Evolutionary conservation across 2,888 invertebrate genomes (phyloP), one percentile per base, ranked within the genome.

Genomic region (Lottia gigantea): DNA sequence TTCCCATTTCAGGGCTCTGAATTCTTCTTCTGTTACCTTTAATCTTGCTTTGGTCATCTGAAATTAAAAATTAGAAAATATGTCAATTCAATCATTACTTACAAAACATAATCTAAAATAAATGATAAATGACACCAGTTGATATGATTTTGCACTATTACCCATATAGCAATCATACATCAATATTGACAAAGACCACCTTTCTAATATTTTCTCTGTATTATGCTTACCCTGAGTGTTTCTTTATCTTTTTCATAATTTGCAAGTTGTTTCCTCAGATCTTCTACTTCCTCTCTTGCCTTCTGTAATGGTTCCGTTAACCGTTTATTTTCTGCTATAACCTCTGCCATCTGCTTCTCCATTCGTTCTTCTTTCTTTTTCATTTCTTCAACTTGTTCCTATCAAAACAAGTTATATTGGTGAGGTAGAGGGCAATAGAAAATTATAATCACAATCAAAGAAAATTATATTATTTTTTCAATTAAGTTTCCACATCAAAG

Each of bases 241-340:
- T 92, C 91, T 84, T 95, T 95, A 87, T 96, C 95, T 77, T 95
- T 94, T 74, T 94, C 94, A 81, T 95, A 95, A 87, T 95, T 94
- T n/a, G 92, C 92, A 84, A 95, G 91, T 84, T 94, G 94, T 71
- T 94, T 91, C 76, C 92, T 92, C 74, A 94, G 90, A 73, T 95
- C 94, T 31, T 91, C 91, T 12, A 94, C 92, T 80, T 95, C 93
- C 55, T 91, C 89, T 62, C 86, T 78, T 0, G 94, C 93, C 66
- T 91, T 91, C 82, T 93, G 92, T 23, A 95, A 88, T 0, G 95
- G 95, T 77, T 93, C 92, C 0, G 91, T 90, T 15, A 95, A 90
- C 75, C 92, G 92, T 82, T 93, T 94, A 76, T 95, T 93, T 86
- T 95, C 95, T 0, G 90, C 90, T 0, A 92, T 91, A 0, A 94